phyloP scores from a whole-genome alignment of 2,797 vertebrate genomes.

The Mormyrops attenuatus region DNA sequence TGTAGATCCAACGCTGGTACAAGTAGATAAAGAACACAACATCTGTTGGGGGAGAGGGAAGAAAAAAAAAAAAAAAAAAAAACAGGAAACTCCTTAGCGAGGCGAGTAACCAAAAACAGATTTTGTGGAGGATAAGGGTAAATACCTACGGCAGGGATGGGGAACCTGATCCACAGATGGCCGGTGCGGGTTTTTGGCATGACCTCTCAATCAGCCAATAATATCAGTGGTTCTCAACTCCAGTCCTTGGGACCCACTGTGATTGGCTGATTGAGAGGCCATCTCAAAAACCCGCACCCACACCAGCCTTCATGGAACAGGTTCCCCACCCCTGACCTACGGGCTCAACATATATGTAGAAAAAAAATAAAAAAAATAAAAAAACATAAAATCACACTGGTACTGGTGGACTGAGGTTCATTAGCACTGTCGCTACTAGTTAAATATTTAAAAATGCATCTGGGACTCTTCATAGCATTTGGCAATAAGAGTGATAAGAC shows the following conservation, averaged over 20 bases:
- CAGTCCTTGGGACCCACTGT: too few relatives aligned
- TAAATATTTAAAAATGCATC: not conserved
- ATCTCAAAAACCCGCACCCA: too few relatives aligned
- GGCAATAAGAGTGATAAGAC: not conserved
- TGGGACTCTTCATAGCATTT: not conserved
- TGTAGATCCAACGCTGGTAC: slow-evolving; percentile 95
- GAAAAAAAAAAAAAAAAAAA: not conserved
- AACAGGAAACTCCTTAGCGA: not conserved
- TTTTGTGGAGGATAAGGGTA: not conserved
- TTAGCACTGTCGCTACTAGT: not conserved
- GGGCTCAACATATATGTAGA: not conserved
- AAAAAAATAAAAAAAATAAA: not conserved
- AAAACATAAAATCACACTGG: too few relatives aligned
- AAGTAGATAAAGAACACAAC: slow-evolving; percentile 94
- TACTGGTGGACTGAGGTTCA: not conserved
- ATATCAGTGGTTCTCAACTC: too few relatives aligned
- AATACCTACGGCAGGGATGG: not conserved
- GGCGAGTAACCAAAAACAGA: not conserved
- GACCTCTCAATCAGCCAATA: too few relatives aligned
- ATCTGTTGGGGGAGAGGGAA: slow-evolving; percentile 52
- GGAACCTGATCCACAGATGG: too few relatives aligned
- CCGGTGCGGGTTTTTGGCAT: too few relatives aligned
- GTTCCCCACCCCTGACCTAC: too few relatives aligned
- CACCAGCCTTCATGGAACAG: too few relatives aligned
- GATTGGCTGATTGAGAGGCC: too few relatives aligned